Evolutionary conservation across 2,797 vertebrate genomes (phyloP), one percentile per base, ranked within the genome.

Genomic region (Micromesistius poutassou): DNA sequence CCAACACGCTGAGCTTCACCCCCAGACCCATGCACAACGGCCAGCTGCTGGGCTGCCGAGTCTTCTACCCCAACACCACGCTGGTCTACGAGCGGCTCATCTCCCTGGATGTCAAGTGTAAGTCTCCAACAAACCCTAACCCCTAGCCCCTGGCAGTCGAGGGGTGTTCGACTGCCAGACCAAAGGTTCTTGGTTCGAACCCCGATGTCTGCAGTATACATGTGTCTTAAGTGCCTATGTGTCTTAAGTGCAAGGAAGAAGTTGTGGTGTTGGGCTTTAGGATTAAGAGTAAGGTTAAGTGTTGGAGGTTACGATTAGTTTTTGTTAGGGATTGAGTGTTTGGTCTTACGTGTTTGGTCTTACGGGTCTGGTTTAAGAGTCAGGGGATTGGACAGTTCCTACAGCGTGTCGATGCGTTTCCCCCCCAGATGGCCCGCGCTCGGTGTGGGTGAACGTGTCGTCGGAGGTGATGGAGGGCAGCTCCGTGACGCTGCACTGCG

Each of bases 41-140:
- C 9, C 95, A 95, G 81, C 90, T 94, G n/a, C 90, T 98, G 85
- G 96, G 96, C 87, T 98, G 96, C 87, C 94, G 95, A 84, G 94
- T 97, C 74, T 93, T 91, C 84, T 98, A 94, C 85, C 92, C 94
- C 83, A 96, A 96, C 90, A 95, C 94, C 36, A 94, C 93, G 2
- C 88, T 94, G 74, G 89, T 94, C 73, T 97, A 96, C 10, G 96
- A 97, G 82, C 93, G 95, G 75, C 89, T 94, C 30, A 89, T 96
- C 86, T 93, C 94, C 72, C 91, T 97, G 70, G 96, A 97, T 38
- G 81, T 97, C 83, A 97, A 96, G 84, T 97, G 96, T 97, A 89
- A 95, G 96, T 90, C 71, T 30, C 25, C n/a, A 28, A 73, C 66
- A 71, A 40, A 16, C 35, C 62, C 6, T 28, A 28, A 36, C 22